Conservation (phyloP, 2,888 invertebrate genomes). For the Heteromyza rotundicornis region DNA sequence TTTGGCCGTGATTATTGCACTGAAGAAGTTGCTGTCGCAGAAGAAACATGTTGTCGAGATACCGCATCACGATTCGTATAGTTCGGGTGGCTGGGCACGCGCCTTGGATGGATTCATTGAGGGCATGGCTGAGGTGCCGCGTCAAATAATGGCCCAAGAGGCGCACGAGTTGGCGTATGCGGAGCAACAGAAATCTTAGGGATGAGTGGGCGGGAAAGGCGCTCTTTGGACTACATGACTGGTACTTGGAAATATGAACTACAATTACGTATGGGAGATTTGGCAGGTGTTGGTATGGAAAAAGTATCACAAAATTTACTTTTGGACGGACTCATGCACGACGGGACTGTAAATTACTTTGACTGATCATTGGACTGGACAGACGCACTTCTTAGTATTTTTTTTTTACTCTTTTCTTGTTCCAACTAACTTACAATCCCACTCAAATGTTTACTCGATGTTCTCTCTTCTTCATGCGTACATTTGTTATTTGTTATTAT, state of each 20-base stretch:
- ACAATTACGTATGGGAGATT: too few species aligned
- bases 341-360: too few species aligned
- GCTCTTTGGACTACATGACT: not conserved
- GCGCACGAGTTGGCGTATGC: conserved; percentile 71
- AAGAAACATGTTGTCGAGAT: conserved; percentile 75
- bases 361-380: too few species aligned
- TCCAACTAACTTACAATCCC: too few species aligned
- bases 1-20: conserved; percentile 78
- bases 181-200: conserved; percentile 62
- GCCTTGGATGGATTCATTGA: conserved; percentile 62
- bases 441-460: not conserved
- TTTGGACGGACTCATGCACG: too few species aligned
- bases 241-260: not conserved
- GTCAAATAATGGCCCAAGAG: conserved; percentile 57
- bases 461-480: not conserved
- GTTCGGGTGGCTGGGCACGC: conserved; percentile 70
- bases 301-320: too few species aligned
- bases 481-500: not conserved
- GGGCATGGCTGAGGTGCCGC: conserved; percentile 63
- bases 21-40: conserved; percentile 78
- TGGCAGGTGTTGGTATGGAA: too few species aligned
- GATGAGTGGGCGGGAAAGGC: not conserved
- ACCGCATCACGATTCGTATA: conserved; percentile 68
- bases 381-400: too few species aligned
- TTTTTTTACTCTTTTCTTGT: too few species aligned